A percentile compares a stretch with the other conserved stretches of the same genome.
These are phyloP conservation scores for Aspidapion aeneum DNA, from an alignment of 2,888 invertebrate genomes.

Conservation along the genomic window DNA sequence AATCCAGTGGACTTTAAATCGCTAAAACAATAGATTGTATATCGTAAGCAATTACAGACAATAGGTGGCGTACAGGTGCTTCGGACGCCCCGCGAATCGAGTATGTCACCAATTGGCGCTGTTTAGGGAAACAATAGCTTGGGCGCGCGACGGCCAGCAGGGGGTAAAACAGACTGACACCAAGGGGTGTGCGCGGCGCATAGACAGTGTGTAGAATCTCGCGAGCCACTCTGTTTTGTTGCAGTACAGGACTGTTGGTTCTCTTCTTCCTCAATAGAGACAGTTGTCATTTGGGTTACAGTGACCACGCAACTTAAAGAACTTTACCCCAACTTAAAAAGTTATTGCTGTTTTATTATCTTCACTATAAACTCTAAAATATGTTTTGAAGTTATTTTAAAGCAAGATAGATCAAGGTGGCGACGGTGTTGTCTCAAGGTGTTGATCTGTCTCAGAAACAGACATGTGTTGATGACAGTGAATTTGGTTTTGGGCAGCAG, in stretches of 20 bases:
- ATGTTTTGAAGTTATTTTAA: not conserved
- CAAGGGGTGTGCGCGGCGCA: conserved; percentile 30
- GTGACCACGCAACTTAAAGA: not conserved
- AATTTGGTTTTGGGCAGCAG: not conserved
- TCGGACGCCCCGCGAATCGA: conserved; percentile 31
- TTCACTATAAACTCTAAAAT: not conserved
- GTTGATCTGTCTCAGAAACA: not conserved
- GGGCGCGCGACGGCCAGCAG: conserved; percentile 44
- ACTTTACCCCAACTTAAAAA: not conserved
- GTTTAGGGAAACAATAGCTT: conserved; percentile 24
- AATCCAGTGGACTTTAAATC: conserved; percentile 12
- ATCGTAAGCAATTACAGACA: conserved; percentile 3
- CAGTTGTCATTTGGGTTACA: not conserved
- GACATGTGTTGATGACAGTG: not conserved
- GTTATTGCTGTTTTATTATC: not conserved
- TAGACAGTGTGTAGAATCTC: conserved; percentile 1
- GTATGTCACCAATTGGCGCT: conserved; percentile 22
- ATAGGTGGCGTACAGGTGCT: conserved; percentile 3
- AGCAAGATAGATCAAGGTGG: not conserved
- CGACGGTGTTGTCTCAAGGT: not conserved
- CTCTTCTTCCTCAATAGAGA: not conserved
- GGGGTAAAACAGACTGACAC: conserved; percentile 39
- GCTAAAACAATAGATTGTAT: not conserved
- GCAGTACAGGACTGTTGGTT: conserved; percentile 39
- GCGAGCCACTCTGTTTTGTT: conserved; percentile 39